Evolutionary conservation across 2,888 invertebrate genomes (phyloP).

Genomic region (Ptychoptera contaminata): DNA sequence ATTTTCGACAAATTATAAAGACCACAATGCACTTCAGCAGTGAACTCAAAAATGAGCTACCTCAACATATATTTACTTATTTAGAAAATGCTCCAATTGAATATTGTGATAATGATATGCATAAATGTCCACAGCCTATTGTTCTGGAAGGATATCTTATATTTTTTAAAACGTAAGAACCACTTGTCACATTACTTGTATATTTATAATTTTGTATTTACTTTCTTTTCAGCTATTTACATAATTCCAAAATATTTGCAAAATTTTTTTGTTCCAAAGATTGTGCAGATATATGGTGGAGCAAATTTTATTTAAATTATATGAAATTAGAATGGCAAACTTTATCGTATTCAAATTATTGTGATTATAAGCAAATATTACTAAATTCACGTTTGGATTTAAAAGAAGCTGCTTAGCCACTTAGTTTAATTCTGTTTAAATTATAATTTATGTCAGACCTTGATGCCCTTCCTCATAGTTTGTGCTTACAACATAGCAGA

Average conservation of each 20-base stretch:
- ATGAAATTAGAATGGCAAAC: too few species aligned
- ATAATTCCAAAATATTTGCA: neutral
- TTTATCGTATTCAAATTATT: too few species aligned
- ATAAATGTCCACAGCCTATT: neutral
- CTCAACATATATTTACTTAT: neutral
- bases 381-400: too few species aligned
- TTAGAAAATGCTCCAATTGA: neutral
- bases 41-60: neutral
- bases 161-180: neutral
- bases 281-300: conserved; percentile 1
- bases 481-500: too few species aligned
- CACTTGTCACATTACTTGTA: neutral
- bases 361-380: too few species aligned
- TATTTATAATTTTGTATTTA: neutral
- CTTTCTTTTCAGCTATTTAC: neutral
- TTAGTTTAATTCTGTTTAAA: too few species aligned
- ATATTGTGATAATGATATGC: neutral
- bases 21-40: neutral
- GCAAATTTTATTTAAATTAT: too few species aligned
- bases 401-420: too few species aligned
- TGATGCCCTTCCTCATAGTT: too few species aligned
- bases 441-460: too few species aligned
- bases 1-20: neutral
- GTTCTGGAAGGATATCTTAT: conserved; percentile 1
- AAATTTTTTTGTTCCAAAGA: conserved; percentile 3